A percentile compares a stretch with the other conserved stretches of the same genome.
phyloP scores from a whole-genome alignment of 2,113 vertebrate species.

The Henicopernis longicauda region DNA sequence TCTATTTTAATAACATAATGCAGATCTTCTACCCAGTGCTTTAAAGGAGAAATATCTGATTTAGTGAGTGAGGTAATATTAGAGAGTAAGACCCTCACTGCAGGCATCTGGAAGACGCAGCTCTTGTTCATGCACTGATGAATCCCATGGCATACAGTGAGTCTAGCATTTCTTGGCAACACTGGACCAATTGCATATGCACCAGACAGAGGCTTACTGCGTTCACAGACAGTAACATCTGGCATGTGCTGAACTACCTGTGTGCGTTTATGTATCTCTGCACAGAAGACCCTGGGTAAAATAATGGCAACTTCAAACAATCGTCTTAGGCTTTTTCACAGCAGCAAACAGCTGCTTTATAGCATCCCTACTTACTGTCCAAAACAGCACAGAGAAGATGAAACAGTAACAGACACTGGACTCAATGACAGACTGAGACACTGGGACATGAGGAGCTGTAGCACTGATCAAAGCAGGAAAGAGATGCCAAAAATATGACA shows the following conservation, averaged over 20 bases:
- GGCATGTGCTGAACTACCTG: neutral
- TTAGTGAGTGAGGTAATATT: neutral
- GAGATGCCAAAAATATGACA: neutral
- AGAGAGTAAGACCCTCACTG: neutral
- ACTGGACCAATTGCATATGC: accelerated
- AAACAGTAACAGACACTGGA: neutral
- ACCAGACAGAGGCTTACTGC: neutral
- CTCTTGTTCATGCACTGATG: neutral
- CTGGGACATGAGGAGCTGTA: neutral
- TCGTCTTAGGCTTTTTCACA: neutral
- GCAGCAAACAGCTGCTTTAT: neutral
- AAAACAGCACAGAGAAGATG: neutral
- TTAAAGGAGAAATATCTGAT: neutral
- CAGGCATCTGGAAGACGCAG: neutral
- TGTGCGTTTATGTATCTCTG: neutral
- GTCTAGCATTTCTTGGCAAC: neutral
- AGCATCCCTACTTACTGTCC: neutral
- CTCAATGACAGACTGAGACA: neutral
- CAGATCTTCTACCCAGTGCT: neutral
- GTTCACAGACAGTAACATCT: neutral
- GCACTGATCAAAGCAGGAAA: neutral
- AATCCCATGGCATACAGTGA: neutral
- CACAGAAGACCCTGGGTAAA: neutral
- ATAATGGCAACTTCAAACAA: neutral
- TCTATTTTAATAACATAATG: neutral